Evolutionary conservation across 2,797 vertebrate genomes (phyloP).

Genomic region (Phaenicophaeus curvirostris): DNA sequence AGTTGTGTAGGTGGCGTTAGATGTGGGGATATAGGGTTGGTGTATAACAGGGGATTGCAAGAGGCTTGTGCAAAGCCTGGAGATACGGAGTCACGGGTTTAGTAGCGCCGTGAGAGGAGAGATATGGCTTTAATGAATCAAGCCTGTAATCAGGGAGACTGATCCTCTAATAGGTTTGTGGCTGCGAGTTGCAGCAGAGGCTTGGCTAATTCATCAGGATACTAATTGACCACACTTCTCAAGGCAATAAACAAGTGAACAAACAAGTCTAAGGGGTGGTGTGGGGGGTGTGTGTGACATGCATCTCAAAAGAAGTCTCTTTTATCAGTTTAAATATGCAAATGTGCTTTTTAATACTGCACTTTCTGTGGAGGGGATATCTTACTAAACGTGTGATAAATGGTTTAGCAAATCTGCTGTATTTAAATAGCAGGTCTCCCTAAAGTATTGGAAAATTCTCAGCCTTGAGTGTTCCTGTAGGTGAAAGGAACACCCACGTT

Average conservation of each 20-base stretch:
- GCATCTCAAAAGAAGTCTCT: not conserved
- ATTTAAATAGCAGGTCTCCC: not conserved
- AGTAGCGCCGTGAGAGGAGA: not conserved
- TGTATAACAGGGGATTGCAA: not conserved
- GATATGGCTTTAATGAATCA: not conserved
- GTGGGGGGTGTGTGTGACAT: no score
- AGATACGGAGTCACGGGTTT: not conserved
- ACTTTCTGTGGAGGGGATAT: rapidly evolving
- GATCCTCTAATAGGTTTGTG: not conserved
- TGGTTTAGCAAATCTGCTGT: not conserved
- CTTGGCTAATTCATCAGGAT: not conserved
- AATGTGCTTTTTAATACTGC: not conserved
- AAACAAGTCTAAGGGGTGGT: not conserved
- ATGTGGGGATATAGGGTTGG: not conserved
- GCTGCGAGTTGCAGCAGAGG: not conserved
- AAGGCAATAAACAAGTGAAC: not conserved
- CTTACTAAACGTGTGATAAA: not conserved
- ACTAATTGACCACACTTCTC: not conserved
- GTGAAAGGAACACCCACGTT: not conserved
- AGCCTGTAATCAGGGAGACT: not conserved
- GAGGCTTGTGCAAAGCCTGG: not conserved
- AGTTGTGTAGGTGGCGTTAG: not conserved
- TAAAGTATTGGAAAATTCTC: not conserved
- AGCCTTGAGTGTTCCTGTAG: not conserved
- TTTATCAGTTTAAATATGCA: not conserved